Percentiles rank a stretch among this genome's conserved stretches.
phyloP scores from a whole-genome alignment of 2,797 vertebrate genomes.

The Accipiter superciliosus region DNA sequence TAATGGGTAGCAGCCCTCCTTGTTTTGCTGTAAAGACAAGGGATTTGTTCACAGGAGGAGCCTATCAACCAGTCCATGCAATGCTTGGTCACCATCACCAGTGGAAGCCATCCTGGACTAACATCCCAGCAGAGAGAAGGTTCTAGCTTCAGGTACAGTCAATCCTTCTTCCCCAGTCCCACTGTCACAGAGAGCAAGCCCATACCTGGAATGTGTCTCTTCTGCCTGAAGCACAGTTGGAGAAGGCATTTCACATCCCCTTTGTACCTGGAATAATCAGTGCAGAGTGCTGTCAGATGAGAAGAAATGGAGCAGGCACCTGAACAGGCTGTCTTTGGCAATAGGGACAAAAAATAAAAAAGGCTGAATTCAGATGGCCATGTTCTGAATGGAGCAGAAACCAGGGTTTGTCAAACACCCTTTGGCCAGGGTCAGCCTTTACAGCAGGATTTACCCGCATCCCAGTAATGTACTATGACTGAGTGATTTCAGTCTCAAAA shows the following conservation, averaged over 20 bases:
- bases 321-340: not conserved
- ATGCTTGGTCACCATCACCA: not conserved
- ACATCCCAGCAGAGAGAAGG: not conserved
- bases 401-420: not conserved
- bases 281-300: not conserved
- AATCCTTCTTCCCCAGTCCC: not conserved
- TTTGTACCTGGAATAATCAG: conserved; percentile 49
- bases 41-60: not conserved
- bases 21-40: not conserved
- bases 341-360: no score
- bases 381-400: not conserved
- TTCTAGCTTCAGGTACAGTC: not conserved
- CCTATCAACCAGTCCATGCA: not conserved
- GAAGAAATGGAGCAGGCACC: not conserved
- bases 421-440: not conserved
- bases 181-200: not conserved
- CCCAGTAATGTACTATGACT: not conserved
- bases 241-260: conserved; percentile 29
- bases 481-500: not conserved
- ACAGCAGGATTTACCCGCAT: not conserved
- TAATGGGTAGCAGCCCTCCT: not conserved
- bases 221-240: not conserved
- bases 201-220: conserved; percentile 54
- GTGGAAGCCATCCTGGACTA: not conserved
- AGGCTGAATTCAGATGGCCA: not conserved